Conservation (phyloP, 2,113 vertebrate genomes). For the Numida meleagris region DNA sequence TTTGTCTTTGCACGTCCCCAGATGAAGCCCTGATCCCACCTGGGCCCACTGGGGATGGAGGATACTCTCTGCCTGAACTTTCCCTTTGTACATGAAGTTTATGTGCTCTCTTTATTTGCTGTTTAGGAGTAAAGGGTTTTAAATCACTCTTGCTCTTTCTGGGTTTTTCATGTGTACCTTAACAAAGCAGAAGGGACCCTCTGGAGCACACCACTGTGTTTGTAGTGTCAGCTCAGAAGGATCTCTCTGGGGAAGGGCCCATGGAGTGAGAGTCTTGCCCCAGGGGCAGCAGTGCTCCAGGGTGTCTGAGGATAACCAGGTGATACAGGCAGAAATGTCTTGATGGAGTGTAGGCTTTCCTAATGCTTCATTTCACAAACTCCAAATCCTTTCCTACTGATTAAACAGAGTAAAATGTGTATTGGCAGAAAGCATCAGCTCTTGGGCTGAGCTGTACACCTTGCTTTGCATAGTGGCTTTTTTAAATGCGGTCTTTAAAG, state of each 20-base stretch:
- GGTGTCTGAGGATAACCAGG: not conserved
- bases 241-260: not conserved
- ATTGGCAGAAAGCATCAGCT: not conserved
- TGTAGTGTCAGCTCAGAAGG: not conserved
- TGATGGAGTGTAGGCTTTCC: not conserved
- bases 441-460: not conserved
- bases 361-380: not conserved
- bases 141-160: not conserved
- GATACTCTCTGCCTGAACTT: not conserved
- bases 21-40: not conserved
- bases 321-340: not conserved
- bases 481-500: not conserved
- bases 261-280: rapidly evolving
- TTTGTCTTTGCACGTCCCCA: not conserved
- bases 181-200: not conserved
- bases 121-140: not conserved
- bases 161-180: not conserved
- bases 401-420: not conserved
- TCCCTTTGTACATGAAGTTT: not conserved
- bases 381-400: not conserved
- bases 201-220: not conserved
- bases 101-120: not conserved
- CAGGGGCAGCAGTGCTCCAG: not conserved
- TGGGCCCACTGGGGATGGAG: not conserved
- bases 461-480: not conserved